These are phyloP conservation scores for Beaufortia kweichowensis DNA, from an alignment of 2,113 vertebrate species.

Conservation along the genomic window DNA sequence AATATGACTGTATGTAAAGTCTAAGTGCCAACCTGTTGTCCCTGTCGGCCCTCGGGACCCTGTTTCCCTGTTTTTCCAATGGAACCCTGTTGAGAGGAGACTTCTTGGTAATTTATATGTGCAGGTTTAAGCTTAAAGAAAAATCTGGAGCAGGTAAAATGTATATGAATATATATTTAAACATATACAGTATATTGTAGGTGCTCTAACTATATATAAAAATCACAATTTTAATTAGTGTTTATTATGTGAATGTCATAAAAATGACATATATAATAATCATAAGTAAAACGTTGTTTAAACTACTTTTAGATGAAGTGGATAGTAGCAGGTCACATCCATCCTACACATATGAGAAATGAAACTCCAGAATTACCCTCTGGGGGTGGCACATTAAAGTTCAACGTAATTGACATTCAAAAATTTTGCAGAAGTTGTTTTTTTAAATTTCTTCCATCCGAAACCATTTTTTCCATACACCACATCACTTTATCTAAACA, in stretches of 20 bases:
- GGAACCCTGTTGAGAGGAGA: slow-evolving; percentile 62
- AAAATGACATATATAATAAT: not conserved
- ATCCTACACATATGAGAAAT: not conserved
- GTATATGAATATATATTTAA: no score
- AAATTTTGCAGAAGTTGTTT: not conserved
- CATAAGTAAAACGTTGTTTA: not conserved
- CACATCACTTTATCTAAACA: not conserved
- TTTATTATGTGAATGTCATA: not conserved
- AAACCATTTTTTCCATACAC: not conserved
- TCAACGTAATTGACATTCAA: not conserved
- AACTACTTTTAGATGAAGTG: not conserved
- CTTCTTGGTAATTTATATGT: not conserved
- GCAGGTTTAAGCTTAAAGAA: not conserved
- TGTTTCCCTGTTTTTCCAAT: slow-evolving; percentile 61
- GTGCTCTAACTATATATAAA: no score
- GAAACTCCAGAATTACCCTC: not conserved
- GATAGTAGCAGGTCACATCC: not conserved
- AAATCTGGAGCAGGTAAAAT: no score
- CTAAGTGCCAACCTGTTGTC: slow-evolving; percentile 67
- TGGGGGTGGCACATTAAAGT: not conserved
- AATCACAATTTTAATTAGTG: no score
- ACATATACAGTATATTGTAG: no score
- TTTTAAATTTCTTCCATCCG: not conserved
- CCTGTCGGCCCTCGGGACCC: slow-evolving; percentile 66
- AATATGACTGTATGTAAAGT: not conserved